These are phyloP conservation scores for Orthonyx spaldingii DNA, from an alignment of 2,113 vertebrate genomes.

Conservation along the genomic window DNA sequence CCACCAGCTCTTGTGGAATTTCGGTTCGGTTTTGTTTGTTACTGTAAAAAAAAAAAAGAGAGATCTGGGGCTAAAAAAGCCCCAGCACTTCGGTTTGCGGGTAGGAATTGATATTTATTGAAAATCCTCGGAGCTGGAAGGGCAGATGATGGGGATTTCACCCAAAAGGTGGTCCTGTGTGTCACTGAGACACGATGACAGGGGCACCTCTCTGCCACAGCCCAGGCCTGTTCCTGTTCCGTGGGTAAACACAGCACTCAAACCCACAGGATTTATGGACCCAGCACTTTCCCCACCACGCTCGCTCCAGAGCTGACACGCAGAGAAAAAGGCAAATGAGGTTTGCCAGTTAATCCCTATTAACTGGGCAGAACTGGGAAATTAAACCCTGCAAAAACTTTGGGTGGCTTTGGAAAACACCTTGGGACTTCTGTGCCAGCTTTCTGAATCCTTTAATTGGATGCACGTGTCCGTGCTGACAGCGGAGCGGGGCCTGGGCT, in stretches of 20 bases:
- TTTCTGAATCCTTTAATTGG: conserved; percentile 27
- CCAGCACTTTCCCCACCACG: not conserved
- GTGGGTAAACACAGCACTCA: not conserved
- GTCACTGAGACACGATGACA: not conserved
- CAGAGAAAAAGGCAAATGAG: not conserved
- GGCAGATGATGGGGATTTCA: not conserved
- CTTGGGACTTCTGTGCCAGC: not conserved
- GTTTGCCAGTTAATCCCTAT: conserved; percentile 55
- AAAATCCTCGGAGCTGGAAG: not conserved
- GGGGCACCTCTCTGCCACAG: not conserved
- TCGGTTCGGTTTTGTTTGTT: not conserved
- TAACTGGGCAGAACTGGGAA: conserved; percentile 54
- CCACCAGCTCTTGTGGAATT: not conserved
- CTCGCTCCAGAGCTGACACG: conserved; percentile 5
- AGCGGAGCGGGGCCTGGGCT: not conserved
- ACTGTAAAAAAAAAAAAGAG: not conserved
- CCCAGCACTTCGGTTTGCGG: not conserved
- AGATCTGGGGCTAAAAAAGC: not conserved
- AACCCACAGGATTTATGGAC: not conserved
- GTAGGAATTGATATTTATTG: not conserved
- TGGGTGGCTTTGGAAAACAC: conserved; percentile 49
- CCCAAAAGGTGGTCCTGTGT: not conserved
- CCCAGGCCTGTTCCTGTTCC: not conserved
- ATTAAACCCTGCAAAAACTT: conserved; percentile 31
- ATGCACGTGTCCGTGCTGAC: conserved; percentile 15